These are phyloP conservation scores for Tympanoctomys barrerae DNA, from an alignment of 2,797 vertebrate genomes.

Conservation along the genomic window DNA sequence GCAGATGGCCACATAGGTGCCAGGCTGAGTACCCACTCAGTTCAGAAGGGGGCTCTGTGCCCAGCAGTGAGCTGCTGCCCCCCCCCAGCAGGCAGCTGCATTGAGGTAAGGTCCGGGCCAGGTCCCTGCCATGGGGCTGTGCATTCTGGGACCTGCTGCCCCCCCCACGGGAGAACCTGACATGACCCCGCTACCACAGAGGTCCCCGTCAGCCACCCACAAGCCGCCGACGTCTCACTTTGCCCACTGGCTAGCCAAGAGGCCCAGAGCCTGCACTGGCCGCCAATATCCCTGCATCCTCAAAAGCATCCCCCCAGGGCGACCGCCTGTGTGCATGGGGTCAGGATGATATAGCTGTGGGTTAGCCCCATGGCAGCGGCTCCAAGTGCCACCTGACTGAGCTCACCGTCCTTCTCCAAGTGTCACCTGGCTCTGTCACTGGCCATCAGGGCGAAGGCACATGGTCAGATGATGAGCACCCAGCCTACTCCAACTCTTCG, in stretches of 20 bases:
- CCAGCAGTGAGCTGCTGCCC: background rate
- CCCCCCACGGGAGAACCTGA: background rate
- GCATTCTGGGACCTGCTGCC: background rate
- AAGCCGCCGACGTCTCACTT: rapidly evolving
- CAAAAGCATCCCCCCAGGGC: background rate
- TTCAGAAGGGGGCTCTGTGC: background rate
- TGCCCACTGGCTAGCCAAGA: background rate
- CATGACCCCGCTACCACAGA: background rate
- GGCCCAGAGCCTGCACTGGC: background rate
- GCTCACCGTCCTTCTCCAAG: background rate
- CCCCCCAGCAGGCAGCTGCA: background rate
- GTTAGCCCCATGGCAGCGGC: background rate
- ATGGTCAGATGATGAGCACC: background rate
- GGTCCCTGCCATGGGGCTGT: background rate
- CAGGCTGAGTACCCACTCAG: background rate
- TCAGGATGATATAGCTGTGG: background rate
- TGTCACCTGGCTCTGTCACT: background rate
- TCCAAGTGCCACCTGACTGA: background rate
- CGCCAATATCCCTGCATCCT: background rate
- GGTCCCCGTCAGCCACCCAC: background rate
- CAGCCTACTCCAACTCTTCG: background rate
- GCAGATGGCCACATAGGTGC: background rate
- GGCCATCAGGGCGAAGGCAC: background rate
- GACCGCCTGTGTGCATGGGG: background rate
- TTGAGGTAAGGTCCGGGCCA: background rate